Percentiles rank a stretch among this genome's conserved stretches.
Conservation (phyloP, 2,888 invertebrate species). For the Clusia tigrina region DNA sequence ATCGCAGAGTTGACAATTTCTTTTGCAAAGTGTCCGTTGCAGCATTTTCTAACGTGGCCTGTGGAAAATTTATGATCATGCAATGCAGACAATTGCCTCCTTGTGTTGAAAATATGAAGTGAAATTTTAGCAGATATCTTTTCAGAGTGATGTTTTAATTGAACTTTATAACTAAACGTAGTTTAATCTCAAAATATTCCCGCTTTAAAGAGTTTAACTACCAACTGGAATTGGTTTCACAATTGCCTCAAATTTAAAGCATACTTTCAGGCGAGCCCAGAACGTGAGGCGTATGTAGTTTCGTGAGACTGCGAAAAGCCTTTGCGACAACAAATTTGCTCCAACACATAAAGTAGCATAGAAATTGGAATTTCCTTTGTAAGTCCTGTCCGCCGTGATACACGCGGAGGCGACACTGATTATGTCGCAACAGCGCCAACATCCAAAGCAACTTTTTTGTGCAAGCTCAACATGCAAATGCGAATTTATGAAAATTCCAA, state of each 20-base stretch:
- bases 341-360: too few relatives aligned
- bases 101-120: neutral
- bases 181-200: too few relatives aligned
- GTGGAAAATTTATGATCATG: slow-evolving; percentile 22
- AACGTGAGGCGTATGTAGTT: too few relatives aligned
- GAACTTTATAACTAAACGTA: too few relatives aligned
- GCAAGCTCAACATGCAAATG: slow-evolving; percentile 34
- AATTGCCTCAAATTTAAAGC: too few relatives aligned
- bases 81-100: too few relatives aligned
- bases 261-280: too few relatives aligned
- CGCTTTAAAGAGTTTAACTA: too few relatives aligned
- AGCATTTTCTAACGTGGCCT: slow-evolving; percentile 9
- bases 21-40: slow-evolving; percentile 17
- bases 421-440: slow-evolving; percentile 10
- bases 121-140: neutral
- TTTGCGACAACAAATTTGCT: too few relatives aligned
- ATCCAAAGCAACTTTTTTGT: slow-evolving; percentile 11
- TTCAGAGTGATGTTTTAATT: too few relatives aligned
- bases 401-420: slow-evolving; percentile 21
- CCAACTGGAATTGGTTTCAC: too few relatives aligned
- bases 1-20: neutral
- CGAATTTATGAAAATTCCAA: slow-evolving; percentile 49
- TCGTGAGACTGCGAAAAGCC: too few relatives aligned
- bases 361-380: slow-evolving; percentile 29
- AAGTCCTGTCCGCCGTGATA: neutral